phyloP scores from a whole-genome alignment of 2,888 invertebrate genomes.

The Monochamus alternatus region DNA sequence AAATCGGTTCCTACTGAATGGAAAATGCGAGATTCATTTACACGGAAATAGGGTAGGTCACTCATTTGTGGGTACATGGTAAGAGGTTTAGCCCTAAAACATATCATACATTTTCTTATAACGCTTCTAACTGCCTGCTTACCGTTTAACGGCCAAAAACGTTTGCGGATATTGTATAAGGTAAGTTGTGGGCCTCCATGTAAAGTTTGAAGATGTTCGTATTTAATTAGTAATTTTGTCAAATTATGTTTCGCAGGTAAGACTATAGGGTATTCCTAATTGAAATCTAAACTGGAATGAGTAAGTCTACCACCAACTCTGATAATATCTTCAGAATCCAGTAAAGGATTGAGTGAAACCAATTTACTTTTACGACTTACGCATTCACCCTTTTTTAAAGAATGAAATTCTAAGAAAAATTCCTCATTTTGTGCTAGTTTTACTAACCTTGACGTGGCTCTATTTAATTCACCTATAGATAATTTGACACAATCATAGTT shows the following conservation, averaged over 20 bases:
- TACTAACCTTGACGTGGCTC: background rate
- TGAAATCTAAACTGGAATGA: background rate
- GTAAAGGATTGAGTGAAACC: background rate
- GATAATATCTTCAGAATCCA: background rate
- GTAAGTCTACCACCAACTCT: background rate
- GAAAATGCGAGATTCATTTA: background rate
- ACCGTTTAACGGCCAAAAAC: background rate
- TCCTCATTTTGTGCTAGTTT: background rate
- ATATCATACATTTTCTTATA: background rate
- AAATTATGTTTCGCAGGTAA: background rate
- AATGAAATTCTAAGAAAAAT: background rate
- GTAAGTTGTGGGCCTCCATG: no score
- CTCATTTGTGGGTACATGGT: background rate
- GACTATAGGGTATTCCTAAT: background rate
- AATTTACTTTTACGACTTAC: conserved; percentile 6
- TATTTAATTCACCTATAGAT: background rate
- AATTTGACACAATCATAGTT: no score
- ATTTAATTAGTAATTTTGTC: background rate
- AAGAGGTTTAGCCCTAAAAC: background rate
- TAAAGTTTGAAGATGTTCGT: background rate
- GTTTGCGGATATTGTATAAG: background rate
- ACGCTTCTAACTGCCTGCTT: background rate
- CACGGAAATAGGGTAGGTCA: background rate
- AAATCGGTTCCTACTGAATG: conserved; percentile 5
- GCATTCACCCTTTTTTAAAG: background rate